phyloP scores from a whole-genome alignment of 1,140 invertebrate species.

The Bacillus rossius region DNA sequence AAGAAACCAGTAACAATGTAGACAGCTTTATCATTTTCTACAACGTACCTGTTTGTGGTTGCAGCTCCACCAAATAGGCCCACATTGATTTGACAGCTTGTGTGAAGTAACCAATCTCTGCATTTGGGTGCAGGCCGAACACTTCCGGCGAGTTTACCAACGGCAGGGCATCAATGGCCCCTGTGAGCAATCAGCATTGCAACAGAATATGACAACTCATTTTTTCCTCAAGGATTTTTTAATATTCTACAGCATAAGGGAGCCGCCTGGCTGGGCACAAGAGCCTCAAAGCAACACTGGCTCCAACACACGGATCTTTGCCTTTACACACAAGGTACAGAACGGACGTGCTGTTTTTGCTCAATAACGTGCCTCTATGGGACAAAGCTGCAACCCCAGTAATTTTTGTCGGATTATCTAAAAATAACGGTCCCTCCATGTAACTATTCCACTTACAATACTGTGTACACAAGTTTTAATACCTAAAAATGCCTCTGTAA shows the following conservation, averaged over 20 bases:
- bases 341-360: neutral
- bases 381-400: no score
- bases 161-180: conserved; percentile 64
- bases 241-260: no score
- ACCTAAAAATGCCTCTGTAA: no score
- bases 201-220: neutral
- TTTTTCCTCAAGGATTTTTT: neutral
- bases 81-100: conserved; percentile 78
- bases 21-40: no score
- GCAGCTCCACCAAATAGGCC: conserved; percentile 74
- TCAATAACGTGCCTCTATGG: no score
- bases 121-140: conserved; percentile 88
- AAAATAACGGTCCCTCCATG: no score
- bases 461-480: no score
- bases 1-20: no score
- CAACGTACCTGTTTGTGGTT: conserved; percentile 72
- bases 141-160: conserved; percentile 70
- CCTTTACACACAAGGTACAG: neutral
- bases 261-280: no score
- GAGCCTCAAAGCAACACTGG: no score
- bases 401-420: no score
- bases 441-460: no score
- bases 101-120: conserved; percentile 88
- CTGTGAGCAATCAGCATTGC: conserved; percentile 31
- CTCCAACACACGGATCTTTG: neutral